Conservation (phyloP, 2,888 invertebrate species). For the Dolomedes plantarius region DNA sequence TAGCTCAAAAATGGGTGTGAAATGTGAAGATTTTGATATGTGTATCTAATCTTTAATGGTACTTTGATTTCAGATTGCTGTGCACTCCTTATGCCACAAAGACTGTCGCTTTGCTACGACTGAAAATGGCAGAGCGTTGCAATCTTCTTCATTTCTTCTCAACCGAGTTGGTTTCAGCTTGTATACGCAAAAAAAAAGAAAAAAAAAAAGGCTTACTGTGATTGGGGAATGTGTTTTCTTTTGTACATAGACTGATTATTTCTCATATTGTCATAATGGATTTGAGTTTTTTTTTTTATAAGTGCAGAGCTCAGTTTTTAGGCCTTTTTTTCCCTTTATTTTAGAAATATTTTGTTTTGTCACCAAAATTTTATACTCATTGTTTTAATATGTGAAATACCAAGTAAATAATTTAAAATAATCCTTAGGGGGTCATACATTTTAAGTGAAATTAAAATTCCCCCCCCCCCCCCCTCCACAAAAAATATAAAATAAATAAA, state of each 20-base stretch:
- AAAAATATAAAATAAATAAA: too few species aligned
- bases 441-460: too few species aligned
- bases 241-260: constrained; percentile 64
- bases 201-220: constrained; percentile 65
- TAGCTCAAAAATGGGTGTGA: too few species aligned
- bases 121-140: constrained; percentile 44
- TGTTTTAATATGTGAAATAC: too few species aligned
- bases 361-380: not conserved
- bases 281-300: constrained; percentile 28
- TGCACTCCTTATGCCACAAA: constrained; percentile 44
- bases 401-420: too few species aligned
- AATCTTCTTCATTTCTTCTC: constrained; percentile 42
- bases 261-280: constrained; percentile 35
- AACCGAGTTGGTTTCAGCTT: constrained; percentile 52
- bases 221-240: constrained; percentile 63
- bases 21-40: too few species aligned
- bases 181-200: constrained; percentile 24
- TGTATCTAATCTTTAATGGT: too few species aligned
- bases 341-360: not conserved
- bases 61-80: constrained; percentile 46
- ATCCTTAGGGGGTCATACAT: too few species aligned
- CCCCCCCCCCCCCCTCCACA: too few species aligned
- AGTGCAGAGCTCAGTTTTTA: not conserved
- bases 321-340: too few species aligned
- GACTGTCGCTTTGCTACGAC: constrained; percentile 51